A percentile compares a stretch with the other conserved stretches of the same genome.
Conservation (phyloP, 2,888 invertebrate species). For the Hedychridium roseum region DNA sequence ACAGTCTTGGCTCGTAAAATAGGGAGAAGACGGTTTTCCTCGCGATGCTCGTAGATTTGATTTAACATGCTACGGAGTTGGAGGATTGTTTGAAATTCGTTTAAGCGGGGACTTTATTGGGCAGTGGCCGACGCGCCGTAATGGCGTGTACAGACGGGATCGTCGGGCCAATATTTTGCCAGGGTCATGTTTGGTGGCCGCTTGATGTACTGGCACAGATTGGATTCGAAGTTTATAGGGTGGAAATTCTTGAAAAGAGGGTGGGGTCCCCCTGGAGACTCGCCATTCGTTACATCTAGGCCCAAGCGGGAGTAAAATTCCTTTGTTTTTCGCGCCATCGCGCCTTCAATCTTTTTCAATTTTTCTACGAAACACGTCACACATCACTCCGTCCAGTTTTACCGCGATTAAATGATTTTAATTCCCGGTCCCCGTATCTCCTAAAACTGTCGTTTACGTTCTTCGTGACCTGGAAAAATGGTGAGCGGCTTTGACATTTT, state of each 20-base stretch:
- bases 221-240: constrained; percentile 63
- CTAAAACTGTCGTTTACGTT: no score
- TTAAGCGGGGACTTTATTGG: background rate
- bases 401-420: no score
- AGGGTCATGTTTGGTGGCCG: constrained; percentile 52
- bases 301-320: no score
- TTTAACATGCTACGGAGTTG: background rate
- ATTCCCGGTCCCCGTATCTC: no score
- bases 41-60: background rate
- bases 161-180: constrained; percentile 55
- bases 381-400: no score
- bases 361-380: no score
- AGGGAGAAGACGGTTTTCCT: background rate
- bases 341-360: no score
- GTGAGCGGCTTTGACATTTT: no score
- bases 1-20: background rate
- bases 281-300: no score
- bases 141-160: background rate
- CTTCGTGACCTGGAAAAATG: no score
- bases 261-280: constrained; percentile 3
- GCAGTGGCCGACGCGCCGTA: background rate
- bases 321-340: no score
- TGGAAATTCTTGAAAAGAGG: constrained; percentile 55
- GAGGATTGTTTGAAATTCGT: no score
- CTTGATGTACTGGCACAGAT: constrained; percentile 59